These are phyloP conservation scores for Trachemys scripta DNA, from an alignment of 2,113 vertebrate species.

Conservation along the genomic window DNA sequence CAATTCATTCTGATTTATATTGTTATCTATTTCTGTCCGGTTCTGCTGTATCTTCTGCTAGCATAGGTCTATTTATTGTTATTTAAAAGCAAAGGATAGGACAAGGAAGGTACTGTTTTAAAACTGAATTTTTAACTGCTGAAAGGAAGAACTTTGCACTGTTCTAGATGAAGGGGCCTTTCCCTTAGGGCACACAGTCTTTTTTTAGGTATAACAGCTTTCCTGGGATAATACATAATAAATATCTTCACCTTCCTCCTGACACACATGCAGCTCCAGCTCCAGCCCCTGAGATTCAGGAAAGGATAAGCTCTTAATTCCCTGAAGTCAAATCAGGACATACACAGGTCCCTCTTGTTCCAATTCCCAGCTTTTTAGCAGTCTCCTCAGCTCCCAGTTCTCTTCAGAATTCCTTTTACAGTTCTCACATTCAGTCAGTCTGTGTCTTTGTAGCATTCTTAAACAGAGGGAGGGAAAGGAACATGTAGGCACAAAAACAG, in stretches of 20 bases:
- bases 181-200: neutral
- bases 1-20: neutral
- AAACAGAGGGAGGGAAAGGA: neutral
- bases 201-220: accelerated
- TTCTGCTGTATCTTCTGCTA: neutral
- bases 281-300: neutral
- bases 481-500: neutral
- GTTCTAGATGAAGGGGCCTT: neutral
- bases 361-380: neutral
- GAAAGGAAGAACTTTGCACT: neutral
- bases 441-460: neutral
- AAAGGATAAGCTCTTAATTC: neutral
- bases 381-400: constrained; percentile 1
- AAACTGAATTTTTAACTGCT: neutral
- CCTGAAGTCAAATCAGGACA: constrained; percentile 3
- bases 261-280: neutral
- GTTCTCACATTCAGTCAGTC: neutral
- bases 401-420: neutral
- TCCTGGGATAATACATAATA: neutral
- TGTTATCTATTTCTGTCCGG: neutral
- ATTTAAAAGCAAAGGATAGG: neutral
- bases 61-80: neutral
- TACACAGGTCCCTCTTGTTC: neutral
- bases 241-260: neutral
- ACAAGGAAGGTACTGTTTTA: neutral